These are phyloP conservation scores for Anthonomus grandis DNA, from an alignment of 1,140 invertebrate species.

Conservation along the genomic window DNA sequence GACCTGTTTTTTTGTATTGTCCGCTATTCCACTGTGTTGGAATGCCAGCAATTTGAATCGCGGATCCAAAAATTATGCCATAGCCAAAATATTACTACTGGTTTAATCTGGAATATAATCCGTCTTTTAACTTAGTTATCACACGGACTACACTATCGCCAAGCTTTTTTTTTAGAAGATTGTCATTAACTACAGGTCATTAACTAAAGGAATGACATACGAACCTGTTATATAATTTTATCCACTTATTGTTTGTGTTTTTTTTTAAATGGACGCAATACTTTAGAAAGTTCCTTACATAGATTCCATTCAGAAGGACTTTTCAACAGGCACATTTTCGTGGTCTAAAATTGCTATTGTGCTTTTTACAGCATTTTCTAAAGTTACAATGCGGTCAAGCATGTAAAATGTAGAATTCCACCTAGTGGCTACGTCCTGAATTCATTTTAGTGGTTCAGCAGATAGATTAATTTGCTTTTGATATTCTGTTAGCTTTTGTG, in stretches of 20 bases:
- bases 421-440: conserved; percentile 38
- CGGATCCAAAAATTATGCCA: no score
- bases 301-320: conserved; percentile 27
- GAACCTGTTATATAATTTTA: conserved; percentile 25
- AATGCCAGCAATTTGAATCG: no score
- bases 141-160: no score
- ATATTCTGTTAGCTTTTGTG: conserved; percentile 12
- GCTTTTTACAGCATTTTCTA: conserved; percentile 26
- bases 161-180: no score
- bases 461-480: conserved; percentile 26
- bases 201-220: conserved; percentile 19
- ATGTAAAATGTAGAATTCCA: conserved; percentile 46
- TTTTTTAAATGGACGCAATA: conserved; percentile 25
- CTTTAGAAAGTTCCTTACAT: conserved; percentile 21
- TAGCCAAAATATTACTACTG: no score
- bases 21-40: no score
- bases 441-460: conserved; percentile 33
- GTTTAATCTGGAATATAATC: no score
- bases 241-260: conserved; percentile 21
- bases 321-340: conserved; percentile 9
- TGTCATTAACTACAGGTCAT: no score
- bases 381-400: conserved; percentile 37
- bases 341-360: conserved; percentile 18
- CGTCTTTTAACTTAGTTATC: no score
- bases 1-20: no score